Evolutionary conservation across 2,888 invertebrate genomes (phyloP).

Genomic region (Tiliacea citrago): DNA sequence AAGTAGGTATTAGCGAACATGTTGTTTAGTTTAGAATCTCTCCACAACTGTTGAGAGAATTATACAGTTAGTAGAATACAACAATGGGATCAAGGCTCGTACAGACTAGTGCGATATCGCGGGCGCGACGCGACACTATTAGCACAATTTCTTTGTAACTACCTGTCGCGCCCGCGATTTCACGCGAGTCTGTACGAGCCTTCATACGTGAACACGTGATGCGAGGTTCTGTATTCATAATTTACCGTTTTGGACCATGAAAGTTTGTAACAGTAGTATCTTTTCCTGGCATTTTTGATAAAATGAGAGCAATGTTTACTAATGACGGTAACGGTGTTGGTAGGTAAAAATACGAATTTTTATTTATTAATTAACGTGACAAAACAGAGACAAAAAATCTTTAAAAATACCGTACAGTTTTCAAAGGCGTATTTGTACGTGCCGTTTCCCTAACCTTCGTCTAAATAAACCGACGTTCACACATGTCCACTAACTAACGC

Average conservation of each 20-base stretch:
- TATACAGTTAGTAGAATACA: background rate
- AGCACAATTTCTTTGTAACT: too few species aligned
- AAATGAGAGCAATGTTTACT: background rate
- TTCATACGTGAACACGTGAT: background rate
- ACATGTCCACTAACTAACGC: conserved; percentile 55
- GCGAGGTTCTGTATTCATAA: background rate
- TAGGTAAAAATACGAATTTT: background rate
- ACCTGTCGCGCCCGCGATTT: too few species aligned
- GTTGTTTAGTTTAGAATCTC: conserved; percentile 9
- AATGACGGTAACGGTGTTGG: background rate
- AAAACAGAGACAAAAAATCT: background rate
- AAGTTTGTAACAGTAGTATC: background rate
- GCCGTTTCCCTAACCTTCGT: conserved; percentile 26
- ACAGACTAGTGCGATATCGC: too few species aligned
- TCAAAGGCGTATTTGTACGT: background rate
- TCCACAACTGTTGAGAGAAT: conserved; percentile 9
- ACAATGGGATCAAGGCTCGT: background rate
- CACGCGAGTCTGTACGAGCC: too few species aligned
- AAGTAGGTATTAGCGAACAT: background rate
- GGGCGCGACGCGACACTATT: too few species aligned
- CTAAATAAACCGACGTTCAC: conserved; percentile 56
- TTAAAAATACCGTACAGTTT: background rate
- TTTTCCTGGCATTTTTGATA: too few species aligned
- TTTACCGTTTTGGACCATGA: background rate
- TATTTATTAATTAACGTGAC: background rate